Evolutionary conservation across 2,888 invertebrate species (phyloP).

Genomic region (Nephrotoma flavescens): DNA sequence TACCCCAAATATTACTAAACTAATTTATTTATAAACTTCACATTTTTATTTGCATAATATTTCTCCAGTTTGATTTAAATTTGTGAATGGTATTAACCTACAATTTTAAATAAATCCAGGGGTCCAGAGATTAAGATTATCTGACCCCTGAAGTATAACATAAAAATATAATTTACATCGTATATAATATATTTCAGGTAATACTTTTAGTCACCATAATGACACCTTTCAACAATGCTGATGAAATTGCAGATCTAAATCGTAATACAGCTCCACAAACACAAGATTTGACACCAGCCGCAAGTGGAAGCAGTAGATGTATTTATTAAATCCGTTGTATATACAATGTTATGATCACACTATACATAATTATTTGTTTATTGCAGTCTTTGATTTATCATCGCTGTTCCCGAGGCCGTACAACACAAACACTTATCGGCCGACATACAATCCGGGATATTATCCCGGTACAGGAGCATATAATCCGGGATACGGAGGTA

Average conservation of each 20-base stretch:
- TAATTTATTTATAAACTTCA: too few species aligned
- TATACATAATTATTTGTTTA: background rate
- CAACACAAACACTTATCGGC: conserved; percentile 5
- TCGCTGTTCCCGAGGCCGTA: conserved; percentile 12
- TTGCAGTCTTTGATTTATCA: background rate
- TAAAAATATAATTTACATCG: too few species aligned
- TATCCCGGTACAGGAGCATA: conserved; percentile 16
- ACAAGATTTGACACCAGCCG: conserved; percentile 29
- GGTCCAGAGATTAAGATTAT: too few species aligned
- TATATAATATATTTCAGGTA: background rate
- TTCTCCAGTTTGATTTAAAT: too few species aligned
- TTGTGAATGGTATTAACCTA: too few species aligned
- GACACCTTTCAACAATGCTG: background rate
- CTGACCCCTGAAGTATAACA: too few species aligned
- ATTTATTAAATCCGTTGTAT: background rate
- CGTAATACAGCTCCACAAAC: background rate
- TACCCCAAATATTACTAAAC: too few species aligned
- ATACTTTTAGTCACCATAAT: background rate
- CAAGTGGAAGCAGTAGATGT: conserved; percentile 30
- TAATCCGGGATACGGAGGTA: conserved; percentile 38
- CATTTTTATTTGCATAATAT: too few species aligned
- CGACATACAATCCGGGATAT: conserved; percentile 11
- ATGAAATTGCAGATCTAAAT: conserved; percentile 4
- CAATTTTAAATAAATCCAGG: too few species aligned
- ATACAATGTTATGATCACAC: too few species aligned